phyloP scores from a whole-genome alignment of 2,113 vertebrate species.

The Anhinga rufa region DNA sequence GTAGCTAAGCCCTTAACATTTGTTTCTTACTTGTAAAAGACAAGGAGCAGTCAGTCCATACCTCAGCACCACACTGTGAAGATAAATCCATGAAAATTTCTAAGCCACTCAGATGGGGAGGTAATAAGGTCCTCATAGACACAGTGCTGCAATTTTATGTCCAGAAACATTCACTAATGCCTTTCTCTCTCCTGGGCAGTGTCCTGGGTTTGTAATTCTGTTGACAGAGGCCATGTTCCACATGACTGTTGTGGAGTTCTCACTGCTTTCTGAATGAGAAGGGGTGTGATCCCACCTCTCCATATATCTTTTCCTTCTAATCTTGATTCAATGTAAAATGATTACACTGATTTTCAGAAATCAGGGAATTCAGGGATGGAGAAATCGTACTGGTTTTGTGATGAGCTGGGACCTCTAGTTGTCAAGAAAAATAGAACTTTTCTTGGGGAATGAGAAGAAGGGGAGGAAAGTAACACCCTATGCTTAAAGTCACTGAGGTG shows the following conservation, averaged over 20 bases:
- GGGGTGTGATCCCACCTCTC: not conserved
- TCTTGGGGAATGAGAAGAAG: not conserved
- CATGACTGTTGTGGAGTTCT: not conserved
- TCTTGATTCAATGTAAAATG: not conserved
- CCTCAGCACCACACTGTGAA: not conserved
- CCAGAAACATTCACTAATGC: not conserved
- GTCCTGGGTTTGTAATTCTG: not conserved
- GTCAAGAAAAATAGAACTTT: not conserved
- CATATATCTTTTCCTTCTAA: not conserved
- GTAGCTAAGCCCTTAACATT: not conserved
- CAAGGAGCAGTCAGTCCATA: not conserved
- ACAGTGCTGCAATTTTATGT: not conserved
- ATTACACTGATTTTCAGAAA: not conserved
- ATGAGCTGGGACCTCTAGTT: rapidly evolving
- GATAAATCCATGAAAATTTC: not conserved
- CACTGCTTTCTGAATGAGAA: not conserved
- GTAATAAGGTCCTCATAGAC: not conserved
- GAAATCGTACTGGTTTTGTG: not conserved
- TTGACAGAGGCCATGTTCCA: rapidly evolving
- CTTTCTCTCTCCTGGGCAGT: not conserved
- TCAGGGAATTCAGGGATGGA: not conserved
- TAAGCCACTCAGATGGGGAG: not conserved
- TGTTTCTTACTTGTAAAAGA: not conserved
- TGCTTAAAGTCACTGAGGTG: not conserved
- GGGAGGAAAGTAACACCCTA: not conserved